Evolutionary conservation across 2,797 vertebrate species (phyloP).

Genomic region (Megaceryle alcyon): DNA sequence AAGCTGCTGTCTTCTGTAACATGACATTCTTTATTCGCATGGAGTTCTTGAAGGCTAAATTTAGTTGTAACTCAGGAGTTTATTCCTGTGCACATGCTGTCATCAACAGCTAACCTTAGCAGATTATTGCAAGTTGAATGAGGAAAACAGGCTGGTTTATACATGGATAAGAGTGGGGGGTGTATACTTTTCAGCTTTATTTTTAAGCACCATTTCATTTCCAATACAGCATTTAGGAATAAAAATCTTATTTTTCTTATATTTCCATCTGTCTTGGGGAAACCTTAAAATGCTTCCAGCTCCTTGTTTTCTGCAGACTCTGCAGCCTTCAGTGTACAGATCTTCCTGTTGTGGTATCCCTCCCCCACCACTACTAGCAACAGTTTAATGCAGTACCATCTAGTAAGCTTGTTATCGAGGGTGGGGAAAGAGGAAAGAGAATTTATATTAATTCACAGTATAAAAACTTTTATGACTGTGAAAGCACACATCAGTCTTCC

Average conservation of each 20-base stretch:
- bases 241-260: neutral
- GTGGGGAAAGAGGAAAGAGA: neutral
- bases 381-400: neutral
- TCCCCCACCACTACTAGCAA: neutral
- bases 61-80: neutral
- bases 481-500: neutral
- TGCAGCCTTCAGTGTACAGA: neutral
- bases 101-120: neutral
- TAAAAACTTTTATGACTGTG: neutral
- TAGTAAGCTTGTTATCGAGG: neutral
- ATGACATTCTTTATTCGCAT: neutral
- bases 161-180: fast-evolving
- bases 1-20: neutral
- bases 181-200: neutral
- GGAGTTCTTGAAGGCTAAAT: neutral
- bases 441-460: neutral
- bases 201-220: neutral
- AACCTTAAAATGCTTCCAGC: neutral
- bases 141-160: neutral
- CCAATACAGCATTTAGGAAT: neutral
- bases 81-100: neutral
- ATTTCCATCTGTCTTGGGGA: neutral
- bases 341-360: neutral
- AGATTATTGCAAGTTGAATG: neutral
- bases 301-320: neutral